A percentile compares a stretch with the other conserved stretches of the same genome.
These are phyloP conservation scores for Eleginops maclovinus DNA, from an alignment of 2,113 vertebrate species.

Conservation along the genomic window DNA sequence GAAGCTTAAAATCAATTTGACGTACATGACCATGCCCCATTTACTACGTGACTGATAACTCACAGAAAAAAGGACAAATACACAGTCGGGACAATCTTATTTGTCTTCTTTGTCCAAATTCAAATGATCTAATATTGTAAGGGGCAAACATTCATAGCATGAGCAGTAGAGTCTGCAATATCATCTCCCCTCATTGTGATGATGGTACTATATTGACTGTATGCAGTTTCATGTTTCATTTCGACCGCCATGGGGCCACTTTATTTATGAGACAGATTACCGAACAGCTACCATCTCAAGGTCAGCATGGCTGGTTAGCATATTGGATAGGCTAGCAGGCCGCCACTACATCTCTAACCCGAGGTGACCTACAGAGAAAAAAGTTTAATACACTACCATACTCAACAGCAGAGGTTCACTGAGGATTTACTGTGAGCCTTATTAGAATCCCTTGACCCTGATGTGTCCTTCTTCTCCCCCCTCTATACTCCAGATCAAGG, in stretches of 20 bases:
- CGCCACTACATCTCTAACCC: conserved; percentile 28
- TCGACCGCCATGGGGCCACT: neutral
- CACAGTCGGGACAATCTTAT: neutral
- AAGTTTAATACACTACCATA: conserved; percentile 17
- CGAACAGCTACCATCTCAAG: conserved; percentile 4
- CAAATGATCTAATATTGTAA: neutral
- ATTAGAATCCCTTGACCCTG: conserved; percentile 56
- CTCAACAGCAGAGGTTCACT: conserved; percentile 33
- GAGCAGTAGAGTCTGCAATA: neutral
- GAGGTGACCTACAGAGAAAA: conserved; percentile 14
- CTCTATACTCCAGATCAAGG: conserved; percentile 25
- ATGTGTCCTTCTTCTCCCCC: conserved; percentile 20
- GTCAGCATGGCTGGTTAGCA: conserved; percentile 11
- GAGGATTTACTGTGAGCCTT: conserved; percentile 30
- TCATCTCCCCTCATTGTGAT: neutral
- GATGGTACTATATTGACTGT: neutral
- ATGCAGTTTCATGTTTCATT: neutral
- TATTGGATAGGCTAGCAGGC: conserved; percentile 5
- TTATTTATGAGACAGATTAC: neutral
- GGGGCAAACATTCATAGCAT: neutral
- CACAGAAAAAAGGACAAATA: neutral
- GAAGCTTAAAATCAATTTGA: neutral
- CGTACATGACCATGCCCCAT: neutral
- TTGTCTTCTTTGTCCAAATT: neutral
- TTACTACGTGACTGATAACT: neutral